These are phyloP conservation scores for Drosophila sproati DNA, from an alignment of 1,140 invertebrate genomes.

Conservation along the genomic window DNA sequence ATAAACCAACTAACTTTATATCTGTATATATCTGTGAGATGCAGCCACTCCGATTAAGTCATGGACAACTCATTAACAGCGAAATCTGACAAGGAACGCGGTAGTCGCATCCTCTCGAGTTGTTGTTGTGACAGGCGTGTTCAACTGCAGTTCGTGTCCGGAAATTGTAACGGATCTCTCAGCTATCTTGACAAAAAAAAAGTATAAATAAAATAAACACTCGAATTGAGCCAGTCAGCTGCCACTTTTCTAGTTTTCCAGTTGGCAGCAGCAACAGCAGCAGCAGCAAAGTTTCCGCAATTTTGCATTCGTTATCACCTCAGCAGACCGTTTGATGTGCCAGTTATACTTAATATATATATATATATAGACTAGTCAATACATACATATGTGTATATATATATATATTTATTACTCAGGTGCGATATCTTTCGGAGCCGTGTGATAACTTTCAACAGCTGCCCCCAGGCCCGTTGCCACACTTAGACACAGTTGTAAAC, in stretches of 20 bases:
- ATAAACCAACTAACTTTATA: slow-evolving; percentile 58
- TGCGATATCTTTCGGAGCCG: slow-evolving; percentile 58
- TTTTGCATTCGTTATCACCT: slow-evolving; percentile 78
- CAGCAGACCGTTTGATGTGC: slow-evolving; percentile 61
- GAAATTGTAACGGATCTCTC: slow-evolving; percentile 65
- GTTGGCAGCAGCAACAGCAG: slow-evolving; percentile 19
- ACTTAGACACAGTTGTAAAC: neutral
- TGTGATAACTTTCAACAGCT: slow-evolving; percentile 46
- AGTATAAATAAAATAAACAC: slow-evolving; percentile 16
- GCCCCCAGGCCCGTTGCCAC: neutral
- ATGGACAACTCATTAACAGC: slow-evolving; percentile 53
- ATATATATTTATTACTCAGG: slow-evolving; percentile 40
- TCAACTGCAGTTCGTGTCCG: slow-evolving; percentile 49
- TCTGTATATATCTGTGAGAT: slow-evolving; percentile 27
- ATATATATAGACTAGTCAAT: neutral
- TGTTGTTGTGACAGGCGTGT: slow-evolving; percentile 63
- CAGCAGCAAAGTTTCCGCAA: slow-evolving; percentile 59
- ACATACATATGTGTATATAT: neutral
- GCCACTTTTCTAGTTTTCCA: slow-evolving; percentile 26
- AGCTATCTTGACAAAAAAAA: slow-evolving; percentile 12
- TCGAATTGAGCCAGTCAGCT: slow-evolving; percentile 41
- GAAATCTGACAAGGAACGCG: slow-evolving; percentile 18
- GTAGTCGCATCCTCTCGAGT: slow-evolving; percentile 13
- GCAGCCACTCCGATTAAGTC: slow-evolving; percentile 52
- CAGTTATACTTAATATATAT: slow-evolving; percentile 32